Percentiles rank a stretch among this genome's conserved stretches.
Evolutionary conservation across 2,797 vertebrate species (phyloP).

Genomic region (Thripadectes ignobilis): DNA sequence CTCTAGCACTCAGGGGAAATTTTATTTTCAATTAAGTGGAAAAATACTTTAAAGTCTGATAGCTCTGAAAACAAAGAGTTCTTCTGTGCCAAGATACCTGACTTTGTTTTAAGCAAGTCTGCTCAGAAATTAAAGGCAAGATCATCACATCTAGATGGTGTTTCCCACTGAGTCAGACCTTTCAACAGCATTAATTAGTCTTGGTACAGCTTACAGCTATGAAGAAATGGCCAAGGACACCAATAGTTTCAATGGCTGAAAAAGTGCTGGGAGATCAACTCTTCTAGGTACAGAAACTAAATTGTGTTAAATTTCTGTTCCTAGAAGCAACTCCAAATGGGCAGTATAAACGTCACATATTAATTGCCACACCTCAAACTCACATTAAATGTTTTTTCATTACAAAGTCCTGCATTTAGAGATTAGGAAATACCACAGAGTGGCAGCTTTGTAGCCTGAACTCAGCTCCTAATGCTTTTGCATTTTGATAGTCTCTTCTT

Average conservation of each 20-base stretch:
- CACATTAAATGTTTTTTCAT: not conserved
- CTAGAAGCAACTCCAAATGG: not conserved
- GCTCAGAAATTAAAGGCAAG: conserved; percentile 19
- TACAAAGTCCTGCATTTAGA: not conserved
- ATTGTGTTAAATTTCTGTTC: not conserved
- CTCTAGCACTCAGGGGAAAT: conserved; percentile 40
- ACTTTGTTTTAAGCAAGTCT: conserved; percentile 50
- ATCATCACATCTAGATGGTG: not conserved
- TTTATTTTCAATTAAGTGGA: conserved; percentile 63
- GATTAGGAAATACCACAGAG: not conserved
- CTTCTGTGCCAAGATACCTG: not conserved
- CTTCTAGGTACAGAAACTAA: not conserved
- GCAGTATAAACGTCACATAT: not conserved
- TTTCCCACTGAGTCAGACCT: not conserved
- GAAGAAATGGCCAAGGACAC: not conserved
- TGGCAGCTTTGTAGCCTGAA: not conserved
- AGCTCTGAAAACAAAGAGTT: conserved; percentile 20
- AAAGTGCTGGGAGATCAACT: not conserved
- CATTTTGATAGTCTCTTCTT: not conserved
- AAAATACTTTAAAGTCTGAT: conserved; percentile 34
- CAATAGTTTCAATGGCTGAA: not conserved
- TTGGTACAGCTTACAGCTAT: not conserved
- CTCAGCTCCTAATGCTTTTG: not conserved
- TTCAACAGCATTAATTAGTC: conserved; percentile 18
- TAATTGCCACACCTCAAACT: not conserved